Evolutionary conservation across 2,888 invertebrate species (phyloP).

Genomic region (Pachymerium ferrugineum): DNA sequence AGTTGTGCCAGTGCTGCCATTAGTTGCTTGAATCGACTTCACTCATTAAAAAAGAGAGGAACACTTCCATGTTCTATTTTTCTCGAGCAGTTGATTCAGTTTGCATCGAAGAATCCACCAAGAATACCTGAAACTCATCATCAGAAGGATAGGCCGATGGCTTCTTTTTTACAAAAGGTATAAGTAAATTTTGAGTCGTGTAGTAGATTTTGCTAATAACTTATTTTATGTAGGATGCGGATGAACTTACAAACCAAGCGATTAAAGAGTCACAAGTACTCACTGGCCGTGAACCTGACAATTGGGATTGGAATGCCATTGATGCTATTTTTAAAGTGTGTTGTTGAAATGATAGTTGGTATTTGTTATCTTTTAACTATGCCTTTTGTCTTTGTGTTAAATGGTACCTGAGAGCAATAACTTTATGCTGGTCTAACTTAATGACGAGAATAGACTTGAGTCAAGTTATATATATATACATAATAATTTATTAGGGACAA

Average conservation of each 20-base stretch:
- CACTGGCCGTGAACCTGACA: conserved; percentile 65
- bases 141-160: neutral
- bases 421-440: no score
- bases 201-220: neutral
- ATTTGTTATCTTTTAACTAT: no score
- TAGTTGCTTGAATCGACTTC: conserved; percentile 45
- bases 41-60: conserved; percentile 48
- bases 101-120: conserved; percentile 35
- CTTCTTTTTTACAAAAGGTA: neutral
- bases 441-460: no score
- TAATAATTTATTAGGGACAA: no score
- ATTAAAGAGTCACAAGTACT: conserved; percentile 78
- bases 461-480: no score
- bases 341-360: no score
- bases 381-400: no score
- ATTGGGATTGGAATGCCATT: conserved; percentile 93
- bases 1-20: conserved; percentile 50
- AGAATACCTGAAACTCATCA: conserved; percentile 48
- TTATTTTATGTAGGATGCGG: conserved; percentile 28
- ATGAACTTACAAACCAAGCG: conserved; percentile 37
- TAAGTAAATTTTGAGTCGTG: neutral
- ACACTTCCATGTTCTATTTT: conserved; percentile 46
- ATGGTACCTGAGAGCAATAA: no score
- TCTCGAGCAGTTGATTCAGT: conserved; percentile 40
- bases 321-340: conserved; percentile 68